phyloP scores from a whole-genome alignment of 2,113 vertebrate species.

The Charina bottae region DNA sequence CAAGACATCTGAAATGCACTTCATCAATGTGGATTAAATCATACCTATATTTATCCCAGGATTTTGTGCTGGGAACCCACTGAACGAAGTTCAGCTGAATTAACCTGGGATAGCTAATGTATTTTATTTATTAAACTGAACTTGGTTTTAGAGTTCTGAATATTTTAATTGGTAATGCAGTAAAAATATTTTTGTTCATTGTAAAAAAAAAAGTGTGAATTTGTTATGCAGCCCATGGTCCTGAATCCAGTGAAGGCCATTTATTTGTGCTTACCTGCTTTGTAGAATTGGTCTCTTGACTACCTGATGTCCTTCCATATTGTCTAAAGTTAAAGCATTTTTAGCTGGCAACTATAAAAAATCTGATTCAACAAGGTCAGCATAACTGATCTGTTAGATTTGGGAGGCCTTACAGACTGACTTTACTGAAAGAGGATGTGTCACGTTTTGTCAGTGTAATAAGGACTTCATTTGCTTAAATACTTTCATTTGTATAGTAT shows the following conservation, averaged over 20 bases:
- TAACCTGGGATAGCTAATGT: constrained; percentile 53
- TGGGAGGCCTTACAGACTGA: constrained; percentile 84
- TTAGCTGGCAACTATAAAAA: constrained; percentile 79
- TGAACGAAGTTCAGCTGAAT: constrained; percentile 50
- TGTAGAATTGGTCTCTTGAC: constrained; percentile 72
- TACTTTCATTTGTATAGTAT: constrained; percentile 88
- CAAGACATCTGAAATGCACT: constrained; percentile 59
- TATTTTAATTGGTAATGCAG: constrained; percentile 70
- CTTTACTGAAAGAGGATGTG: constrained; percentile 78
- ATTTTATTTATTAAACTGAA: constrained; percentile 71
- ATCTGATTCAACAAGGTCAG: constrained; percentile 75
- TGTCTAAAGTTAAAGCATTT: constrained; percentile 79
- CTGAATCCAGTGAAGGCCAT: constrained; percentile 69
- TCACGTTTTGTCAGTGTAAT: constrained; percentile 82
- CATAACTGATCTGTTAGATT: constrained; percentile 79
- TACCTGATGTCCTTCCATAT: constrained; percentile 78
- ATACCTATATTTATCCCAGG: constrained; percentile 55
- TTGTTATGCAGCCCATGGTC: constrained; percentile 73
- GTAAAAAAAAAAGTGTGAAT: constrained; percentile 66
- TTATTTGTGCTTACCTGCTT: constrained; percentile 71
- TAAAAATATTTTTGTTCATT: constrained; percentile 70
- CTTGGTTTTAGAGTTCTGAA: constrained; percentile 68
- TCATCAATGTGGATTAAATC: constrained; percentile 63
- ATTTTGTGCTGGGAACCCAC: constrained; percentile 58
- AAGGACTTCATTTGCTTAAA: constrained; percentile 84